Evolutionary conservation across 2,888 invertebrate genomes (phyloP).

Genomic region (Schizaphis graminum): DNA sequence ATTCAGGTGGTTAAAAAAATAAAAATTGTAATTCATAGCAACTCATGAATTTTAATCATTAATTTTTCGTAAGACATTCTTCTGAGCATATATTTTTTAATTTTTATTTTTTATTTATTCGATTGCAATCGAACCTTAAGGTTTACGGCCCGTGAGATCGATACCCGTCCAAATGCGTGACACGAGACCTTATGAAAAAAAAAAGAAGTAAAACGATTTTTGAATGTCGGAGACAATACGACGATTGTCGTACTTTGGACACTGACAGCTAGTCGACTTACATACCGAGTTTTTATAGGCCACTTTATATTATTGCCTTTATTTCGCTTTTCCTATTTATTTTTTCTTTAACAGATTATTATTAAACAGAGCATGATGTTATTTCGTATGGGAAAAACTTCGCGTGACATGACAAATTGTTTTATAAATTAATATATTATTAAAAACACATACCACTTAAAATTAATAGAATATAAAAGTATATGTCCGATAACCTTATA

Average conservation of each 20-base stretch:
- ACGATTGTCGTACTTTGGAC: constrained; percentile 35
- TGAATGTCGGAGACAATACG: constrained; percentile 11
- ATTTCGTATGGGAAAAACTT: constrained; percentile 31
- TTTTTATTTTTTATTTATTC: not conserved
- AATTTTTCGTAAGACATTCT: not conserved
- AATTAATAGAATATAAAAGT: not conserved
- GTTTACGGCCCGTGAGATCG: not conserved
- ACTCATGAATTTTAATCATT: not conserved
- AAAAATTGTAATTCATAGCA: not conserved
- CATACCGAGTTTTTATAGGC: constrained; percentile 14
- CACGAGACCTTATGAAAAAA: constrained; percentile 3
- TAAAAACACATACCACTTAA: not conserved
- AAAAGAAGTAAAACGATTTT: constrained; percentile 1
- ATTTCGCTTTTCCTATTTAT: constrained; percentile 4
- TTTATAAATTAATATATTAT: not conserved
- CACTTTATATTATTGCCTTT: constrained; percentile 39
- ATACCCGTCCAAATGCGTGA: not conserved
- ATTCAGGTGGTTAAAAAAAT: not conserved
- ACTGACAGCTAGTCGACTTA: constrained; percentile 21
- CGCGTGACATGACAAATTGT: not conserved
- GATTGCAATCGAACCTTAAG: not conserved
- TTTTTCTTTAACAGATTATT: not conserved
- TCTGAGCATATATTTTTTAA: not conserved
- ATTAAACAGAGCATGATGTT: constrained; percentile 19
- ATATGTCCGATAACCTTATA: not conserved